These are phyloP conservation scores for Geotrupes spiniger DNA, from an alignment of 2,888 invertebrate species.

Conservation along the genomic window DNA sequence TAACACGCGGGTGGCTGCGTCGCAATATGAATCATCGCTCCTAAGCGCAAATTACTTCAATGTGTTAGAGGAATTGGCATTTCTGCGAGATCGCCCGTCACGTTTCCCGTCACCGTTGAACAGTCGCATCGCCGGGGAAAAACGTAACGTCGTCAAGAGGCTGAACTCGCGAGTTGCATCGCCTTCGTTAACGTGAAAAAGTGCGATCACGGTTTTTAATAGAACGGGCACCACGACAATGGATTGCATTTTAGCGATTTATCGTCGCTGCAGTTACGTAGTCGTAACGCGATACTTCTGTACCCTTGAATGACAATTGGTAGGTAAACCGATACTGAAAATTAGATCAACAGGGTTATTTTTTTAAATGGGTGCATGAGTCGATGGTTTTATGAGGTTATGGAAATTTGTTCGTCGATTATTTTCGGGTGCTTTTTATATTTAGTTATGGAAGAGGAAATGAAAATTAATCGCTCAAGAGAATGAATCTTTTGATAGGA, in stretches of 20 bases:
- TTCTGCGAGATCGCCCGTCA: slow-evolving; percentile 4
- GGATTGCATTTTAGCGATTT: not conserved
- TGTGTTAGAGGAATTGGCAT: not conserved
- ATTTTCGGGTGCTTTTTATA: too few relatives aligned
- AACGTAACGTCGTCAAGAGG: too few relatives aligned
- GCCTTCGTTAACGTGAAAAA: too few relatives aligned
- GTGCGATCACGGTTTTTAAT: too few relatives aligned
- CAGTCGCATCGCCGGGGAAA: not conserved
- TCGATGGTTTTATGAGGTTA: too few relatives aligned
- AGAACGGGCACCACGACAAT: not conserved
- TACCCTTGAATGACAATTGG: not conserved
- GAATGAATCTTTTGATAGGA: too few relatives aligned
- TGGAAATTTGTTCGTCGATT: too few relatives aligned
- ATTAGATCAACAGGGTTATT: not conserved
- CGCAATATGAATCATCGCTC: too few relatives aligned
- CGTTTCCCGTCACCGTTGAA: not conserved
- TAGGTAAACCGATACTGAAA: not conserved
- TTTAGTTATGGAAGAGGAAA: not conserved
- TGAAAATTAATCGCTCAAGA: too few relatives aligned
- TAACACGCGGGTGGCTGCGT: too few relatives aligned
- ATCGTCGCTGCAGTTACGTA: not conserved
- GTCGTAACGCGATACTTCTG: not conserved
- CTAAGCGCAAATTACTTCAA: slow-evolving; percentile 2
- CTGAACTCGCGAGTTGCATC: too few relatives aligned
- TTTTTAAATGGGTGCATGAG: too few relatives aligned